These are phyloP conservation scores for Aegithalos caudatus DNA, from an alignment of 2,113 vertebrate species.

Conservation along the genomic window DNA sequence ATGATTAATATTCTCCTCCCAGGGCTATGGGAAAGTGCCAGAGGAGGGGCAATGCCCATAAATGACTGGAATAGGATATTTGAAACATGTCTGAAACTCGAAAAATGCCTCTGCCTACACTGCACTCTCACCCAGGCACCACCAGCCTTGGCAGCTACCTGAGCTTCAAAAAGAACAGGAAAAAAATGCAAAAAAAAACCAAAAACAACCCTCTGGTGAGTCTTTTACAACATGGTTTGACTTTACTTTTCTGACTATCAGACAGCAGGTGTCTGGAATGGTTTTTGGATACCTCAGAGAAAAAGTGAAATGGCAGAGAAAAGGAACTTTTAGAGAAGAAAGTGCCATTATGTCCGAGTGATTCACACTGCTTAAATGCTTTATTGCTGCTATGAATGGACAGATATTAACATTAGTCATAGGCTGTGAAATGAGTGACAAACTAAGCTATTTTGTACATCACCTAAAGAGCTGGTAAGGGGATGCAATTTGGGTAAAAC, in stretches of 20 bases:
- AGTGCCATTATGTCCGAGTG: neutral
- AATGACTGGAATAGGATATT: neutral
- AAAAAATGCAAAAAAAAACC: neutral
- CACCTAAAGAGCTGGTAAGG: neutral
- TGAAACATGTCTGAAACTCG: neutral
- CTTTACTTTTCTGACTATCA: neutral
- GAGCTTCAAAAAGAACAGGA: neutral
- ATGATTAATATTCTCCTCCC: neutral
- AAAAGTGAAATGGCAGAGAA: neutral
- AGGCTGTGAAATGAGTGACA: neutral
- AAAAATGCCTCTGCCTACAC: neutral
- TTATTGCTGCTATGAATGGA: conserved; percentile 5
- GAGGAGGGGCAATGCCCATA: neutral
- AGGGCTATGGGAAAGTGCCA: neutral
- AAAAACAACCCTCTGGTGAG: neutral
- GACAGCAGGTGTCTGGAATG: neutral
- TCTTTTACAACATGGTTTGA: neutral
- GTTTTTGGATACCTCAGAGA: neutral
- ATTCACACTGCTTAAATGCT: neutral
- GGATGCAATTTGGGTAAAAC: neutral
- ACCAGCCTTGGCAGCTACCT: neutral
- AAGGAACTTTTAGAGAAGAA: neutral
- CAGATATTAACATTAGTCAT: neutral
- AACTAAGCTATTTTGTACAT: neutral
- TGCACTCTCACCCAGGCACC: neutral